These are phyloP conservation scores for Gasteruption jaculator DNA, from an alignment of 2,888 invertebrate genomes.

Conservation along the genomic window DNA sequence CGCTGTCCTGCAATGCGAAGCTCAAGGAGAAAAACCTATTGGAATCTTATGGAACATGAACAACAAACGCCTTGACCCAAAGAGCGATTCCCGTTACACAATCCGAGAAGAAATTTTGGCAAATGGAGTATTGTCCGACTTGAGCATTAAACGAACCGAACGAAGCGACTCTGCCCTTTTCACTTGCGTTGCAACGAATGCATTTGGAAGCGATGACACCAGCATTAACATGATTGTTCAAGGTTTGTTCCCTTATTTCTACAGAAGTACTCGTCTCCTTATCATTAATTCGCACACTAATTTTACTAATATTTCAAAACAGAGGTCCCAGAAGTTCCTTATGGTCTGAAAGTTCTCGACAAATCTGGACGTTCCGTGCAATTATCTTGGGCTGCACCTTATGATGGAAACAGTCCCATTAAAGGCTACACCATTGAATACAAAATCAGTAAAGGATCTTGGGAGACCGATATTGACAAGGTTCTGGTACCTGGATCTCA, in stretches of 20 bases:
- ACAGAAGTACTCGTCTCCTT: not conserved
- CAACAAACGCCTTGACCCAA: constrained; percentile 85
- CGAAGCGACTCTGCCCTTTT: constrained; percentile 84
- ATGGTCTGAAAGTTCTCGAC: constrained; percentile 81
- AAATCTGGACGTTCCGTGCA: constrained; percentile 89
- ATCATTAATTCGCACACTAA: not conserved
- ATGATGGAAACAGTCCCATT: constrained; percentile 87
- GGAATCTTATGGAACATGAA: constrained; percentile 94
- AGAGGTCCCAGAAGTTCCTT: constrained; percentile 87
- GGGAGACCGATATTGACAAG: constrained; percentile 82
- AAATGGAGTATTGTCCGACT: constrained; percentile 81
- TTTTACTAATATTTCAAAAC: constrained; percentile 27
- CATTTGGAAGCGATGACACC: constrained; percentile 91
- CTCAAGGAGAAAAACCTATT: constrained; percentile 91
- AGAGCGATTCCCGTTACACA: constrained; percentile 81
- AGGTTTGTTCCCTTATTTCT: constrained; percentile 54
- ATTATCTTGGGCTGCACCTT: constrained; percentile 87
- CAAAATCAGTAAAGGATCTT: constrained; percentile 77
- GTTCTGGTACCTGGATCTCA: constrained; percentile 82
- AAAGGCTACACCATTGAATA: constrained; percentile 88
- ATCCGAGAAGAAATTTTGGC: constrained; percentile 83
- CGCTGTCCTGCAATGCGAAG: constrained; percentile 86
- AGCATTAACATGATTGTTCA: constrained; percentile 93
- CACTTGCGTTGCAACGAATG: constrained; percentile 89
- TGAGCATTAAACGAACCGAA: constrained; percentile 86